These are phyloP conservation scores for Amblyraja radiata DNA, from an alignment of 2,797 vertebrate species.

Conservation along the genomic window DNA sequence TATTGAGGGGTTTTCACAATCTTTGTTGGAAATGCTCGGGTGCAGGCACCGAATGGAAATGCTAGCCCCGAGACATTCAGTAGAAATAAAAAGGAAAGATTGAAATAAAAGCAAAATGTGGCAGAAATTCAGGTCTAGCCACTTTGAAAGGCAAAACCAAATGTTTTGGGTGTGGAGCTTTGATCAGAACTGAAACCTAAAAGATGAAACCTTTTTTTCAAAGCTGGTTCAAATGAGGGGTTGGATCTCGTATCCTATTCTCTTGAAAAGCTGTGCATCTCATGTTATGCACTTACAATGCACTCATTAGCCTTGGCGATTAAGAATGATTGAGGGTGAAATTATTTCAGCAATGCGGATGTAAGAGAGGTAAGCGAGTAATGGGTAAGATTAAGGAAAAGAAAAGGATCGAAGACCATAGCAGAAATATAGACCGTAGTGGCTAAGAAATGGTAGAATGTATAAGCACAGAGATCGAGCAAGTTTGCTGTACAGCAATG, in stretches of 20 bases:
- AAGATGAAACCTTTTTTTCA: conserved; percentile 8
- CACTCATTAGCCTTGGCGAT: neutral
- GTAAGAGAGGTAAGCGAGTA: too few relatives aligned
- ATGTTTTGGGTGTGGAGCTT: neutral
- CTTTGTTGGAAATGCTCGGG: neutral
- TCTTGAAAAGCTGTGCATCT: neutral
- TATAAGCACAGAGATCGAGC: too few relatives aligned
- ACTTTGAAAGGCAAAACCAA: neutral
- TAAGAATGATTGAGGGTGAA: too few relatives aligned
- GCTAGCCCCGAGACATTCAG: neutral
- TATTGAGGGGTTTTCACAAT: neutral
- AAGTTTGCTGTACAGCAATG: too few relatives aligned
- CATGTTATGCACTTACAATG: neutral
- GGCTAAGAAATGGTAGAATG: too few relatives aligned
- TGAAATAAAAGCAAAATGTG: neutral
- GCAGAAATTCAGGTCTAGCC: neutral
- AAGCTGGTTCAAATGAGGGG: neutral
- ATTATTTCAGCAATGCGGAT: too few relatives aligned
- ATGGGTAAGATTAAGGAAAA: too few relatives aligned
- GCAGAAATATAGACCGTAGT: too few relatives aligned
- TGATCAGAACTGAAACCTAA: neutral
- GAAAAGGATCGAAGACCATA: too few relatives aligned
- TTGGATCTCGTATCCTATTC: neutral
- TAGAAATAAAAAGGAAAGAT: neutral
- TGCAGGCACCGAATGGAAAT: neutral